A percentile compares a stretch with the other conserved stretches of the same genome.
phyloP scores from a whole-genome alignment of 1,140 invertebrate species.

The Rhopalosiphum maidis region DNA sequence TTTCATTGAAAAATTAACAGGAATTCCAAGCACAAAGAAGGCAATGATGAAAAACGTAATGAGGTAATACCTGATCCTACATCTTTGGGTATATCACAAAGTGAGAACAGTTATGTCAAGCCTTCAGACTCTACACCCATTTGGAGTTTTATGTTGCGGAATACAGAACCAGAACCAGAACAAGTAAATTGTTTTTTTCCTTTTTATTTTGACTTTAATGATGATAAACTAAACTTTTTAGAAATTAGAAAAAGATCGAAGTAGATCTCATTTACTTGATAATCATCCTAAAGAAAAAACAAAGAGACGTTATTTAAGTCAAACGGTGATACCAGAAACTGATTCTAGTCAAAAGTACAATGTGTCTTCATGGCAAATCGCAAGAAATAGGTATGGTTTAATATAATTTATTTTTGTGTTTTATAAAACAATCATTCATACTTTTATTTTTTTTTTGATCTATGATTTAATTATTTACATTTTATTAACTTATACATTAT shows the following conservation, averaged over 20 bases:
- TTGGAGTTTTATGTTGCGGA: slow-evolving; percentile 54
- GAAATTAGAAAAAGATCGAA: slow-evolving; percentile 51
- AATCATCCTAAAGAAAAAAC: slow-evolving; percentile 52
- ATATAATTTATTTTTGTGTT: background rate
- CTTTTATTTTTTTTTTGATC: background rate
- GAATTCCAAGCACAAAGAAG: slow-evolving; percentile 50
- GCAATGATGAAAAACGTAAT: slow-evolving; percentile 46
- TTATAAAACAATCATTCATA: background rate
- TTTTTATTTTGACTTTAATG: background rate
- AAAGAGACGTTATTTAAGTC: slow-evolving; percentile 48
- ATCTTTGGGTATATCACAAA: slow-evolving; percentile 49
- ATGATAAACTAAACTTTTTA: background rate
- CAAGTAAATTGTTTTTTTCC: background rate
- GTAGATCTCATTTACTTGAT: slow-evolving; percentile 48
- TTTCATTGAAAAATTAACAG: background rate
- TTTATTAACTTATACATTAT: background rate
- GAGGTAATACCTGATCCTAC: slow-evolving; percentile 38
- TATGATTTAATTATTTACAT: background rate
- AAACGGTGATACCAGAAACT: slow-evolving; percentile 23
- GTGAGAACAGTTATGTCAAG: slow-evolving; percentile 50
- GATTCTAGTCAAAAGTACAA: slow-evolving; percentile 47
- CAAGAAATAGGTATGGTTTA: slow-evolving; percentile 32
- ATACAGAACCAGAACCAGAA: slow-evolving; percentile 53
- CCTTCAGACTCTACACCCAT: slow-evolving; percentile 49
- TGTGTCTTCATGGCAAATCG: slow-evolving; percentile 29